Evolutionary conservation across 92 coral and sea anemone genomes (phyloP), one percentile per base, ranked within the genome.

Genomic region (Scolanthus callimorphus): DNA sequence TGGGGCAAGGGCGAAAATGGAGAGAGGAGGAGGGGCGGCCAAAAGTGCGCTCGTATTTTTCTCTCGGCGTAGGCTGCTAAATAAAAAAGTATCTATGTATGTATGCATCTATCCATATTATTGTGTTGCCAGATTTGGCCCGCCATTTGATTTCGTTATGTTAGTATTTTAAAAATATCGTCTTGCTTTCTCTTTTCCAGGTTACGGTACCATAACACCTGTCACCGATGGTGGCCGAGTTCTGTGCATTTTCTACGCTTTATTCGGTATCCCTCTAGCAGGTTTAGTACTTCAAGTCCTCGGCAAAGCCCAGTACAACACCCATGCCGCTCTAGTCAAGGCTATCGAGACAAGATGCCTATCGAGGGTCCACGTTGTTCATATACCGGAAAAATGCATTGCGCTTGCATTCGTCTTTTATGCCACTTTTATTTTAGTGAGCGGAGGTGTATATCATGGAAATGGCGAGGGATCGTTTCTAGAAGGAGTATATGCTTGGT

Each of bases 401-500:
- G 11, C 54, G 3, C 51, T 11, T 4, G 47, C 67, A 24, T 39
- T 59, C n/a, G 17, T 27, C 49, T 25, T 46, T 70, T 1, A 17
- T 26, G 3, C 0, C 60, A 2, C 30, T 70, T 26, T 59, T 70
- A 20, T 15, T 70, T 38, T 1, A 59, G 2, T 49, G 51, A 29
- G 31, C 69, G 2, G 53, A 23, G 10, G 58, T 29, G 31, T 30
- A 23, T 17, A 47, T 27, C 26, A 28, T 20, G 20, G 45, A 34
- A 4, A 31, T 15, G 15, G 43, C 43, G 43, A 60, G 11, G 66
- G 58, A 2, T 31, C 57, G 1, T 52, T 59, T 38, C 26, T 34
- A 26, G 77, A 70, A 29, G 77, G 77, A 22, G 31, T 70, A 1
- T 70, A 70, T n/a, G n/a, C n/a, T n/a, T n/a, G n/a, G n/a, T n/a